phyloP scores from a whole-genome alignment of 1,140 invertebrate species.

The Colletes latitarsis region DNA sequence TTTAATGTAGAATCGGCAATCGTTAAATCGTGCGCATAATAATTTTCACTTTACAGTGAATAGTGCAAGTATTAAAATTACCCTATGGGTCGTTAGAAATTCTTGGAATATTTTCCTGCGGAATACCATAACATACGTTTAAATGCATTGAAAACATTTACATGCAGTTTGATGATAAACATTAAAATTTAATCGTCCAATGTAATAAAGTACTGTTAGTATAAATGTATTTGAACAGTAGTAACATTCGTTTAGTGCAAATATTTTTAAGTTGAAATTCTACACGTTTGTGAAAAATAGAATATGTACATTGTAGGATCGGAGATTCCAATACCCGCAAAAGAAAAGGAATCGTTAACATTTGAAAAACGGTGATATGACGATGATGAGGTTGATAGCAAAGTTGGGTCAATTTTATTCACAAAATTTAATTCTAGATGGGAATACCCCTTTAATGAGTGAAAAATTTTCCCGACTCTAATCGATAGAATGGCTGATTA shows the following conservation, averaged over 20 bases:
- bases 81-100: not conserved
- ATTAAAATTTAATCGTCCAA: not conserved
- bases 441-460: too few species aligned
- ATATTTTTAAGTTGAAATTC: conserved; percentile 4
- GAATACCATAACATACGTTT: too few species aligned
- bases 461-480: too few species aligned
- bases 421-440: too few species aligned
- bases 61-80: not conserved
- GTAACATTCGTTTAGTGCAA: not conserved
- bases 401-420: too few species aligned
- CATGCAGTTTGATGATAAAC: not conserved
- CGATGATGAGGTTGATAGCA: too few species aligned
- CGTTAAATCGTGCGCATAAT: not conserved
- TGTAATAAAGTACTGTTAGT: not conserved
- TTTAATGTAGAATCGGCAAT: not conserved
- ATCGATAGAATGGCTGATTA: too few species aligned
- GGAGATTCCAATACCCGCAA: too few species aligned
- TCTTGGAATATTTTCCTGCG: too few species aligned
- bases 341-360: too few species aligned
- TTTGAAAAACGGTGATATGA: too few species aligned
- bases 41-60: not conserved
- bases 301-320: not conserved
- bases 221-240: not conserved
- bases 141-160: not conserved
- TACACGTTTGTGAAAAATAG: conserved; percentile 4